These are phyloP conservation scores for Xenotilapia caudafasciata DNA, from an alignment of 2,113 vertebrate species.

Conservation along the genomic window DNA sequence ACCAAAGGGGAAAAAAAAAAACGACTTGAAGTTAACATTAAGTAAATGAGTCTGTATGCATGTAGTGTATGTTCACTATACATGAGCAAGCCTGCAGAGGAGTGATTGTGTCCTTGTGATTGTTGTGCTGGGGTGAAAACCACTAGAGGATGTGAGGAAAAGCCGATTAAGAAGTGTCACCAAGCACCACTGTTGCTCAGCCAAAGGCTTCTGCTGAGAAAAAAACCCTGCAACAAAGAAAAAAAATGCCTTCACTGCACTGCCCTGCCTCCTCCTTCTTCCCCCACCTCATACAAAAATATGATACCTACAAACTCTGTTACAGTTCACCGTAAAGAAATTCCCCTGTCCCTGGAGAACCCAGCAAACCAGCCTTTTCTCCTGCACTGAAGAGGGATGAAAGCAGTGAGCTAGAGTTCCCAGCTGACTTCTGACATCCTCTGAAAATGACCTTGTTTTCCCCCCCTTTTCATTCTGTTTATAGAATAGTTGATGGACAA, in stretches of 20 bases:
- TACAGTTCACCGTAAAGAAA: not conserved
- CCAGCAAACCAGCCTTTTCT: not conserved
- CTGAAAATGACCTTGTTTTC: constrained; percentile 40
- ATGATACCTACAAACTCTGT: not conserved
- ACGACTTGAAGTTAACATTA: not conserved
- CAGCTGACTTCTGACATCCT: constrained; percentile 42
- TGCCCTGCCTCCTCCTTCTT: not conserved
- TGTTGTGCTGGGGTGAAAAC: constrained; percentile 57
- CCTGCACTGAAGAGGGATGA: constrained; percentile 15
- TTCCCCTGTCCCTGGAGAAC: not conserved
- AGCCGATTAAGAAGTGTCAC: constrained; percentile 60
- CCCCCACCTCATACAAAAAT: not conserved
- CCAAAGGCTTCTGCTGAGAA: constrained; percentile 26
- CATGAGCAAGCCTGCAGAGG: constrained; percentile 8
- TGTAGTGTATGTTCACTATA: not conserved
- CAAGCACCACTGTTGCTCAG: constrained; percentile 31
- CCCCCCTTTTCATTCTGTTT: not conserved
- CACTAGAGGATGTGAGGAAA: constrained; percentile 49
- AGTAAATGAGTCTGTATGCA: not conserved
- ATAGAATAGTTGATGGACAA: not conserved
- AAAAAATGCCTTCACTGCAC: not conserved
- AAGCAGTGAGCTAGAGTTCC: not conserved
- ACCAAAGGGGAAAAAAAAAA: not conserved
- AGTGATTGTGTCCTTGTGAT: constrained; percentile 67
- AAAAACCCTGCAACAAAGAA: constrained; percentile 15